Base-by-base conservation (phyloP, 1,140 invertebrate species). In the Pristionchus pacificus region DNA sequence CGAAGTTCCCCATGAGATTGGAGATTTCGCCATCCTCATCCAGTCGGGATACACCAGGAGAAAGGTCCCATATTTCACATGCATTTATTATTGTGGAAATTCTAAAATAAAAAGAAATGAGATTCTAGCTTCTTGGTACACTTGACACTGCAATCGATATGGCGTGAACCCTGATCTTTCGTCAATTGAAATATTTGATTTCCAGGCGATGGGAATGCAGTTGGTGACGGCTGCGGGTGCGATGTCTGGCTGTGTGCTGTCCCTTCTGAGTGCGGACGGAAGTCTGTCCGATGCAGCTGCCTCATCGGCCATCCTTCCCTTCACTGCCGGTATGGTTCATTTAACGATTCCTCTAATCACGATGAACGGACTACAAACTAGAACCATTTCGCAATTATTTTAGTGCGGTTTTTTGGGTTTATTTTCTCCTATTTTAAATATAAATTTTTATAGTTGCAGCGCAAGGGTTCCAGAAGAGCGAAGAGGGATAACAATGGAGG, bases 1-100 rank as follows among this genome's bases (percentile, higher is more conserved):
- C 85, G 95, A 97, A 88, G 90, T 98, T 73, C 95, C 95, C 63
- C 95, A 97, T 87, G 95, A 98, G 87, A 96, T 98, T 83, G 95
- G 95, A 64, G 95, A 98, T 86, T 98, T 95, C 88, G 94, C 95
- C 33, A 96, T 97, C 85, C 88, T 98, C 27, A 89, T 97, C 65
- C 92, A 96, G 85, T 93, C 92, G 75, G 94, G 94, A 30, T 94
- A 91, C 80, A 91, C 89, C 57, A 90, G 91, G 78, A 90, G 85
- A 85, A 93, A 93, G 87, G 90, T 71, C 24, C 31, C 25, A 27
- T 14, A 14, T 49, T 29, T 28, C 14, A 24, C 2, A 10, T 19
- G 6, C 38, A 38, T 32, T 28, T 59, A 19, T 1, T 28, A 66
- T 66, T 66, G 15, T 64, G 2, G 30, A 2, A 2, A 64, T 27